A percentile compares a stretch with the other conserved stretches of the same genome.
These are phyloP conservation scores for Xiphophorus hellerii DNA, from an alignment of 2,113 vertebrate species.

Conservation along the genomic window DNA sequence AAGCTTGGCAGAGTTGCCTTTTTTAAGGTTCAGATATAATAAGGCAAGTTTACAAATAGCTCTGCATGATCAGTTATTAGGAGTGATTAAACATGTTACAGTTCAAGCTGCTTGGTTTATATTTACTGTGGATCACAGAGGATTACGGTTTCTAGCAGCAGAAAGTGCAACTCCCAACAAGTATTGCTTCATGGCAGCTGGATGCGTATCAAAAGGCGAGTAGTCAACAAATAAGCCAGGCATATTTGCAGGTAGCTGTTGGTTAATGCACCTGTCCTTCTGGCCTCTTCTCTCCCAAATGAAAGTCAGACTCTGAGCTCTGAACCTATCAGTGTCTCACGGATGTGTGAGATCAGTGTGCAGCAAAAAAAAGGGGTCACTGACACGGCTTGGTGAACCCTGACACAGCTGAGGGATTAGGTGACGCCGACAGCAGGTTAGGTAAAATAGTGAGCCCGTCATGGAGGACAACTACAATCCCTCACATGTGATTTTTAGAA, in stretches of 20 bases:
- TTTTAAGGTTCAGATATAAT: too few relatives aligned
- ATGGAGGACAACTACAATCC: slow-evolving; percentile 60
- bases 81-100: background rate
- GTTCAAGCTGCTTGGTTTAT: background rate
- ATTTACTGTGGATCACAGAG: slow-evolving; percentile 1
- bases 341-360: slow-evolving; percentile 4
- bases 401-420: slow-evolving; percentile 21
- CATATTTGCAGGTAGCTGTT: slow-evolving; percentile 2
- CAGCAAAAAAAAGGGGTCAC: background rate
- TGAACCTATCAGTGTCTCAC: slow-evolving; percentile 4
- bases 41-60: too few relatives aligned
- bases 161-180: background rate
- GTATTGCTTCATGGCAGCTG: background rate
- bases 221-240: too few relatives aligned
- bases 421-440: slow-evolving; percentile 22
- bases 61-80: background rate
- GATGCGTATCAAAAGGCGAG: background rate
- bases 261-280: background rate
- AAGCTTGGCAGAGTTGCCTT: background rate
- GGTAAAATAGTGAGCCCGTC: slow-evolving; percentile 46
- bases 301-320: background rate
- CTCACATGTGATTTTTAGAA: slow-evolving; percentile 72
- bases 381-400: slow-evolving; percentile 19
- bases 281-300: background rate
- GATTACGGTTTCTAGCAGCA: background rate